Conservation (phyloP, 2,797 vertebrate genomes). For the Holocentrus rufus region DNA sequence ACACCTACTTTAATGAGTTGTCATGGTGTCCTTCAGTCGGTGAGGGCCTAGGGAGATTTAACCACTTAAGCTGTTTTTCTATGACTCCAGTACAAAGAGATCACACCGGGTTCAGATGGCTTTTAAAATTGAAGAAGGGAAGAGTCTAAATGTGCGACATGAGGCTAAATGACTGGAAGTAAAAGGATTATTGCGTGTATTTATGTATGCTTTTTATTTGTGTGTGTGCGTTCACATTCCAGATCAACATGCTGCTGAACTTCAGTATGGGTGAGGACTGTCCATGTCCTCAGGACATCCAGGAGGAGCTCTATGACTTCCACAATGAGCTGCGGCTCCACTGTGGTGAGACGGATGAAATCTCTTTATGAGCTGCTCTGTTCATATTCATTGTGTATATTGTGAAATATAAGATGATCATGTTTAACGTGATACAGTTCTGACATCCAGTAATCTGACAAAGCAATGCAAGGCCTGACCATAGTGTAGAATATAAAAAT, state of each 20-base stretch:
- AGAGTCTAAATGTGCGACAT: neutral
- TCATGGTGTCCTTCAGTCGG: conserved; percentile 47
- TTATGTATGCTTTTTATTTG: neutral
- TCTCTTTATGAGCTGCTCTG: neutral
- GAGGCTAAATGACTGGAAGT: neutral
- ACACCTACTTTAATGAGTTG: conserved; percentile 60
- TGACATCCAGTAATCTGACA: neutral
- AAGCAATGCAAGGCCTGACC: neutral
- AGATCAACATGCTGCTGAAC: conserved; percentile 99
- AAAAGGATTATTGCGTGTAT: neutral
- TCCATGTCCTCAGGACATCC: conserved; percentile 94
- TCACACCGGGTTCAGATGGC: conserved; percentile 14
- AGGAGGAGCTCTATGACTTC: conserved; percentile 92
- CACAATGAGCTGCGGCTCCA: conserved; percentile 95
- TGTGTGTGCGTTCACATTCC: conserved; percentile 61
- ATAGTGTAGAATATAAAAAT: neutral
- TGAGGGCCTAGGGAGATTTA: conserved; percentile 35
- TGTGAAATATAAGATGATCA: too few relatives aligned
- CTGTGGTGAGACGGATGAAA: conserved; percentile 85
- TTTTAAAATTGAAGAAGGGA: neutral
- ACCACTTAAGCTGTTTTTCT: conserved; percentile 7
- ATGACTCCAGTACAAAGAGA: conserved; percentile 19
- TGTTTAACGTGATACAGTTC: too few relatives aligned
- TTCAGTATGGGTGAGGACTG: conserved; percentile 95
- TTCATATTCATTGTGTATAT: too few relatives aligned